These are phyloP conservation scores for Nyleta sp. DNA, from an alignment of 2,888 invertebrate species.

Conservation along the genomic window DNA sequence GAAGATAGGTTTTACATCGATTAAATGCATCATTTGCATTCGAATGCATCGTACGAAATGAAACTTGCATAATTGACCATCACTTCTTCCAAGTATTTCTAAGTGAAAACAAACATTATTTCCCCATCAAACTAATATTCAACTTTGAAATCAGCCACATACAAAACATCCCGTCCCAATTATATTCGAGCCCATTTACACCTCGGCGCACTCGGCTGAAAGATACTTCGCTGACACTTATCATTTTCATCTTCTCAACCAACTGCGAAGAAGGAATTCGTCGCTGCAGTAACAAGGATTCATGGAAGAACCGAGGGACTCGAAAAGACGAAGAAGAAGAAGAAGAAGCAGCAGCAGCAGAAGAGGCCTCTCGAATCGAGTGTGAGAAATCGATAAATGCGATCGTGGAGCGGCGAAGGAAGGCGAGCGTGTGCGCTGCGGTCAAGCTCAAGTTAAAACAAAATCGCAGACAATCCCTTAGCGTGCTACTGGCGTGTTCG, in stretches of 20 bases:
- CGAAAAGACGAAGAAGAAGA: slow-evolving; percentile 41
- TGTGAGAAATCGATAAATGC: slow-evolving; percentile 81
- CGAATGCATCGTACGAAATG: no score
- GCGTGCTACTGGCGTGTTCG: slow-evolving; percentile 76
- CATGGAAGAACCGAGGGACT: slow-evolving; percentile 48
- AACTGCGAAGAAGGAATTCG: slow-evolving; percentile 45
- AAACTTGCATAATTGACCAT: no score
- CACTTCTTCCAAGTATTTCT: no score
- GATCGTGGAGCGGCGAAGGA: slow-evolving; percentile 74
- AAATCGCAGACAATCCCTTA: slow-evolving; percentile 80
- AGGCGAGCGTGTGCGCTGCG: slow-evolving; percentile 69
- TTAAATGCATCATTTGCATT: no score
- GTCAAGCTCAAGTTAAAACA: slow-evolving; percentile 75
- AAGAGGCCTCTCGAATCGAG: slow-evolving; percentile 64
- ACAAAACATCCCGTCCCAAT: no score
- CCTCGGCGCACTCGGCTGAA: slow-evolving; percentile 18
- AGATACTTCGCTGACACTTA: slow-evolving; percentile 40
- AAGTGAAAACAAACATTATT: no score
- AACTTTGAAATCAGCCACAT: no score
- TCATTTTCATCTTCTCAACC: slow-evolving; percentile 56
- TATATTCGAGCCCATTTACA: not conserved
- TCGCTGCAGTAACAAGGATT: slow-evolving; percentile 61
- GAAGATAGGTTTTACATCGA: no score
- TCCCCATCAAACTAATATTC: no score
- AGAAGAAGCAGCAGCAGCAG: slow-evolving; percentile 31